Percentiles rank a stretch among this genome's conserved stretches.
Conservation (phyloP, 2,113 vertebrate genomes). For the Albula glossodonta region DNA sequence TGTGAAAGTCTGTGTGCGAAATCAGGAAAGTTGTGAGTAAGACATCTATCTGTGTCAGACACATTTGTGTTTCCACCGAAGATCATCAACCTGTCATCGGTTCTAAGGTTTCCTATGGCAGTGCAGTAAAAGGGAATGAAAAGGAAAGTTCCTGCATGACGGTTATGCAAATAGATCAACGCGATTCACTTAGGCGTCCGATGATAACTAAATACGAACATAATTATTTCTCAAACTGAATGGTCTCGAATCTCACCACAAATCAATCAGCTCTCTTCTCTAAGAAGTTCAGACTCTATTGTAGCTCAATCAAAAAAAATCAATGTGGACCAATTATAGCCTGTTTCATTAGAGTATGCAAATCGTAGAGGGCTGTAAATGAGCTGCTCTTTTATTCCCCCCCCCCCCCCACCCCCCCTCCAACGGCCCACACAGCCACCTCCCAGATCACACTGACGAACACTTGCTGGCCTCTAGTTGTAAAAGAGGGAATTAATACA, state of each 20-base stretch:
- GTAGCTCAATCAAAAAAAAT: slow-evolving; percentile 94
- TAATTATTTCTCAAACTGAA: slow-evolving; percentile 89
- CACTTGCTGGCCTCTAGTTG: slow-evolving; percentile 72
- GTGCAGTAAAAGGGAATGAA: neutral
- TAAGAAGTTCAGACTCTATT: slow-evolving; percentile 91
- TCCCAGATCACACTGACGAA: slow-evolving; percentile 27
- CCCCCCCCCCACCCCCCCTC: slow-evolving; percentile 33
- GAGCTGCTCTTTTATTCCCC: slow-evolving; percentile 49
- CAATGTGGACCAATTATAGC: slow-evolving; percentile 89
- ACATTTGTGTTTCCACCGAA: neutral
- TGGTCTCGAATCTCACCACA: slow-evolving; percentile 84
- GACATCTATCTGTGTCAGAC: neutral
- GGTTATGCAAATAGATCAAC: slow-evolving; percentile 31
- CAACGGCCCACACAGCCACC: neutral
- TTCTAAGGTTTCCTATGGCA: neutral
- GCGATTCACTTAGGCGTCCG: slow-evolving; percentile 56
- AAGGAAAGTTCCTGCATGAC: slow-evolving; percentile 27
- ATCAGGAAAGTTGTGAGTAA: neutral
- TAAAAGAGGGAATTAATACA: slow-evolving; percentile 12
- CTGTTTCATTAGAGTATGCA: slow-evolving; percentile 86
- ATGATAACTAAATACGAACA: slow-evolving; percentile 81
- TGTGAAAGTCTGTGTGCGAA: neutral
- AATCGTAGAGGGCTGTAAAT: slow-evolving; percentile 64
- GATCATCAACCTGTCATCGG: no score
- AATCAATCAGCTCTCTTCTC: slow-evolving; percentile 84